These are phyloP conservation scores for Haliclona indistincta DNA, from an alignment of 37 sponge, comb jelly and placozoan genomes.

Conservation along the genomic window DNA sequence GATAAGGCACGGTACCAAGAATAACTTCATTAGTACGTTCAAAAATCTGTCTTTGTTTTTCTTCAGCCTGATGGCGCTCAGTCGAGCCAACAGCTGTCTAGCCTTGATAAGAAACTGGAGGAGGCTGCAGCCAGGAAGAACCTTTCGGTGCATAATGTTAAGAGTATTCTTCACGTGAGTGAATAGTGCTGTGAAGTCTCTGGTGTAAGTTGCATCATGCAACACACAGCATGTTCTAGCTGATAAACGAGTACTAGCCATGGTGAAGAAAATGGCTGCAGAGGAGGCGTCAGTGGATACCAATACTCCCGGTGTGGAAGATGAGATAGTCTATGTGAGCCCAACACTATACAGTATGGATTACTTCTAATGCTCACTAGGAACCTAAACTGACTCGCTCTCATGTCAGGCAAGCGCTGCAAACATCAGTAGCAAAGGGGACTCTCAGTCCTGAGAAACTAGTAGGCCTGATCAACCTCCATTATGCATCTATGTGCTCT, in stretches of 20 bases:
- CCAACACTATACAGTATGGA: not conserved
- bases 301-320: no score
- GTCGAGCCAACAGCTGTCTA: no score
- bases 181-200: not conserved
- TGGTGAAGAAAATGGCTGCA: slow-evolving; percentile 44
- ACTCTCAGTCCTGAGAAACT: slow-evolving; percentile 35
- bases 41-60: no score
- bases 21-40: no score
- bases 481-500: not conserved
- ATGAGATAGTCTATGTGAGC: slow-evolving; percentile 11
- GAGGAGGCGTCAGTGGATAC: slow-evolving; percentile 9
- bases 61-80: no score
- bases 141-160: slow-evolving; percentile 76
- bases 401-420: slow-evolving; percentile 46
- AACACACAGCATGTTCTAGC: slow-evolving; percentile 70
- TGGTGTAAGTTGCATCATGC: not conserved
- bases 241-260: slow-evolving; percentile 59
- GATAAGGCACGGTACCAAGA: no score
- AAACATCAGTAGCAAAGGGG: slow-evolving; percentile 23
- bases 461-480: not conserved
- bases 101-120: slow-evolving; percentile 54
- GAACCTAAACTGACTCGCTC: slow-evolving; percentile 57
- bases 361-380: not conserved
- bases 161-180: slow-evolving; percentile 81
- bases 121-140: slow-evolving; percentile 54